Evolutionary conservation across 2,113 vertebrate genomes (phyloP).

Genomic region (Pampusana beccarii): DNA sequence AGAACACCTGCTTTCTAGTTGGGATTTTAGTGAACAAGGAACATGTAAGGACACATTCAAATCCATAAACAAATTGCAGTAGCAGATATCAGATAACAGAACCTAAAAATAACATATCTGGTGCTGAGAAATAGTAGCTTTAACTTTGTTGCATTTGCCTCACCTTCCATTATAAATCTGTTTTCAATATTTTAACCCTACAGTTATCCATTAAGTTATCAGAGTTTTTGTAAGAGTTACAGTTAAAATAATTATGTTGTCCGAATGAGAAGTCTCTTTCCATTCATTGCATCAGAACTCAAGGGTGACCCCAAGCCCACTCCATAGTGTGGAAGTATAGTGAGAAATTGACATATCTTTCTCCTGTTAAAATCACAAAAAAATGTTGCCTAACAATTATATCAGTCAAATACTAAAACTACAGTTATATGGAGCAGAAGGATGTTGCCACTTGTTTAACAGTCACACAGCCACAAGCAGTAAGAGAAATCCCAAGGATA

Average conservation of each 20-base stretch:
- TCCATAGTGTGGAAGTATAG: fast-evolving
- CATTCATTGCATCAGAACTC: not conserved
- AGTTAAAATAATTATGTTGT: not conserved
- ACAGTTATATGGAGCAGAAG: not conserved
- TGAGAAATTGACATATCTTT: not conserved
- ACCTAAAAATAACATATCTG: not conserved
- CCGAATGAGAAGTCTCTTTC: not conserved
- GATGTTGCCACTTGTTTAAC: not conserved
- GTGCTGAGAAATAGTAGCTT: not conserved
- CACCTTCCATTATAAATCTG: not conserved
- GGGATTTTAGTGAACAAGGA: not conserved
- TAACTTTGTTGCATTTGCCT: not conserved
- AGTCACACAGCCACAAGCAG: not conserved
- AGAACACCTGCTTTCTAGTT: not conserved
- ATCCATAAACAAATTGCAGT: not conserved
- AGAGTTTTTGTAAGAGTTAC: fast-evolving
- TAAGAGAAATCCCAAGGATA: not conserved
- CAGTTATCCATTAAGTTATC: not conserved
- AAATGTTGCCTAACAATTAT: not conserved
- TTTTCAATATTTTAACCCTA: not conserved
- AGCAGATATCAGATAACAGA: not conserved
- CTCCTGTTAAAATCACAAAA: not conserved
- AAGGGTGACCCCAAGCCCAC: not conserved
- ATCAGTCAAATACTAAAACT: not conserved
- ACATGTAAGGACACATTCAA: not conserved